Percentiles rank a stretch among this genome's conserved stretches.
Evolutionary conservation across 2,888 invertebrate species (phyloP).

Genomic region (Amphipoea lucens): DNA sequence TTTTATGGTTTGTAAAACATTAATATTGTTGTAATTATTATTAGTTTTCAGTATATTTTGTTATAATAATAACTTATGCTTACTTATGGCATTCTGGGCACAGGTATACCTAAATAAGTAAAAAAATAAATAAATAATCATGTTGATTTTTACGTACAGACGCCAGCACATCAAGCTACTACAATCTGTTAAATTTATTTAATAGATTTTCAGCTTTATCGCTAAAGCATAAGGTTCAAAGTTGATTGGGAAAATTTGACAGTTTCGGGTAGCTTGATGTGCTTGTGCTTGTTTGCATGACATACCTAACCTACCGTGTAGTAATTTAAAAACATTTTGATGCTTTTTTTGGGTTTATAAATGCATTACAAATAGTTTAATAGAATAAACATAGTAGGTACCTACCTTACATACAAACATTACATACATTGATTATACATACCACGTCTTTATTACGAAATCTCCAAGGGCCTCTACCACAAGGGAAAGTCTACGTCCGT

Average conservation of each 20-base stretch:
- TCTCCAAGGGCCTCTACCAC: not conserved
- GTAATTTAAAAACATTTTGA: not conserved
- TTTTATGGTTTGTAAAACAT: not conserved
- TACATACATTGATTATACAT: not conserved
- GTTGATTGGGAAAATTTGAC: too few species aligned
- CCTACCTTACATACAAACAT: not conserved
- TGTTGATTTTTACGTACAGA: slow-evolving; percentile 2
- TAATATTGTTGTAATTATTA: slow-evolving; percentile 20
- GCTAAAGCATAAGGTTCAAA: too few species aligned
- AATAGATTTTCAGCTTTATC: too few species aligned
- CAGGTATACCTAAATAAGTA: not conserved
- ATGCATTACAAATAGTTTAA: not conserved
- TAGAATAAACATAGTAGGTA: not conserved
- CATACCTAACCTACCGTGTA: not conserved
- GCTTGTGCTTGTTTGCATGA: too few species aligned
- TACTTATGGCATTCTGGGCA: not conserved
- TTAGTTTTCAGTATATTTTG: slow-evolving; percentile 14
- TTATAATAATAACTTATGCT: not conserved
- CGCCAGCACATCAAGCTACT: too few species aligned
- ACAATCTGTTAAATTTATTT: too few species aligned
- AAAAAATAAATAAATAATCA: not conserved
- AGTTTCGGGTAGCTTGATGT: too few species aligned
- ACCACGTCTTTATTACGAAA: not conserved
- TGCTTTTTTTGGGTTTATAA: not conserved
- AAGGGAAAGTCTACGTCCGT: slow-evolving; percentile 11